A percentile compares a stretch with the other conserved stretches of the same genome.
Evolutionary conservation across 2,797 vertebrate species (phyloP).

Genomic region (Galagoides demidoff): DNA sequence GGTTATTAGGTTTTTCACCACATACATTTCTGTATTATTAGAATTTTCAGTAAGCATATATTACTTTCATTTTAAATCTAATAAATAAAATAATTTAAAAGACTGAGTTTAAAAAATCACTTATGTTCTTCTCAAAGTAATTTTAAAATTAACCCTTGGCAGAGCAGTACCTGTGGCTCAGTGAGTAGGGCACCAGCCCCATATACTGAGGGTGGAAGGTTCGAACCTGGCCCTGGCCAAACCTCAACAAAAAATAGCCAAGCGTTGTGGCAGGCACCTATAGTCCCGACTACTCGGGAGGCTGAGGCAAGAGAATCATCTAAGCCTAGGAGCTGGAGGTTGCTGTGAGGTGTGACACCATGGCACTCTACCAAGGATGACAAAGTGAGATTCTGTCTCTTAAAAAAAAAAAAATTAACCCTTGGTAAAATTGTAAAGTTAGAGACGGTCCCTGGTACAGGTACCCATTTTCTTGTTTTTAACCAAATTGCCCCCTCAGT

Average conservation of each 20-base stretch:
- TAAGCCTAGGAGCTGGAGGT: too few species aligned
- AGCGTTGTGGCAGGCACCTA: too few species aligned
- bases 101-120: not conserved
- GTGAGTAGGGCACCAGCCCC: too few species aligned
- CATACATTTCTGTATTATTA: slow-evolving; percentile 23
- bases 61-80: slow-evolving; percentile 52
- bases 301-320: too few species aligned
- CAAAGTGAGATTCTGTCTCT: too few species aligned
- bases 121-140: not conserved
- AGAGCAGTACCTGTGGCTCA: too few species aligned
- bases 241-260: too few species aligned
- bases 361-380: too few species aligned
- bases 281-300: too few species aligned
- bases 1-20: slow-evolving; percentile 50
- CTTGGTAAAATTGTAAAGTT: not conserved
- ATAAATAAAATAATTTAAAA: slow-evolving; percentile 10
- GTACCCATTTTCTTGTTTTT: slow-evolving; percentile 12
- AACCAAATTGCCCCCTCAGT: not conserved
- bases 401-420: not conserved
- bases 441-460: not conserved
- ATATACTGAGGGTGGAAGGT: too few species aligned
- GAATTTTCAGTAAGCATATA: slow-evolving; percentile 27
- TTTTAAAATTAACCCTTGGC: not conserved
- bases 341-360: too few species aligned
- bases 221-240: too few species aligned